phyloP scores from a whole-genome alignment of 1,140 invertebrate genomes.

The Lepidurus packardi region DNA sequence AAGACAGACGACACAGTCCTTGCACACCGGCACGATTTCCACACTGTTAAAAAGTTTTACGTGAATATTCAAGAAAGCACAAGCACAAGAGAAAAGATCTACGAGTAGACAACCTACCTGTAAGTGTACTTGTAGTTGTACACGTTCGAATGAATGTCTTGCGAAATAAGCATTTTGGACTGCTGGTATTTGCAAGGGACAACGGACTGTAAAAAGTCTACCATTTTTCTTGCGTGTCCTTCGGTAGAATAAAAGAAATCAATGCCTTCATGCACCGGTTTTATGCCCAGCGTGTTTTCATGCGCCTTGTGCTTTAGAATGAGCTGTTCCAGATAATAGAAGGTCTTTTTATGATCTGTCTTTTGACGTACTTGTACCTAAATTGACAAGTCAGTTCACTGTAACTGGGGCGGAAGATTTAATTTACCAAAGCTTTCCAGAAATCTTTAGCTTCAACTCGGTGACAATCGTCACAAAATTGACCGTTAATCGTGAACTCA shows the following conservation, averaged over 20 bases:
- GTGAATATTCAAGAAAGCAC: not conserved
- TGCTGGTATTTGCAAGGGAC: slow-evolving; percentile 79
- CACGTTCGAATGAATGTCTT: slow-evolving; percentile 93
- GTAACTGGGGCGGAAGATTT: not conserved
- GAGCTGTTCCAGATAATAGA: slow-evolving; percentile 96
- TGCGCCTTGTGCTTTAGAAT: slow-evolving; percentile 94
- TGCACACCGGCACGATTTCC: slow-evolving; percentile 94
- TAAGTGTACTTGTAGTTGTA: slow-evolving; percentile 95
- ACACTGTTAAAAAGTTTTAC: slow-evolving; percentile 58
- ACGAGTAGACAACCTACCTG: slow-evolving; percentile 42
- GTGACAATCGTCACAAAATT: slow-evolving; percentile 98
- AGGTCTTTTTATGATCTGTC: slow-evolving; percentile 92
- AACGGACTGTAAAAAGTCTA: slow-evolving; percentile 83
- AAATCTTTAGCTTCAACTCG: slow-evolving; percentile 94
- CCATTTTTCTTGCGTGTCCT: slow-evolving; percentile 86
- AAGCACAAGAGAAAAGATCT: not conserved
- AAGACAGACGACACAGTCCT: slow-evolving; percentile 92
- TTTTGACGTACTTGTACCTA: slow-evolving; percentile 79
- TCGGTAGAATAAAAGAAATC: slow-evolving; percentile 93
- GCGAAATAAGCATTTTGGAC: slow-evolving; percentile 93
- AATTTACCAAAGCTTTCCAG: slow-evolving; percentile 81
- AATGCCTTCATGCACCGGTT: slow-evolving; percentile 85
- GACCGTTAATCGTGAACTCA: slow-evolving; percentile 82
- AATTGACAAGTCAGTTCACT: not conserved
- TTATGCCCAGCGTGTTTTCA: slow-evolving; percentile 85